Evolutionary conservation across 2,797 vertebrate species (phyloP).

Genomic region (Diglossa cyanea): DNA sequence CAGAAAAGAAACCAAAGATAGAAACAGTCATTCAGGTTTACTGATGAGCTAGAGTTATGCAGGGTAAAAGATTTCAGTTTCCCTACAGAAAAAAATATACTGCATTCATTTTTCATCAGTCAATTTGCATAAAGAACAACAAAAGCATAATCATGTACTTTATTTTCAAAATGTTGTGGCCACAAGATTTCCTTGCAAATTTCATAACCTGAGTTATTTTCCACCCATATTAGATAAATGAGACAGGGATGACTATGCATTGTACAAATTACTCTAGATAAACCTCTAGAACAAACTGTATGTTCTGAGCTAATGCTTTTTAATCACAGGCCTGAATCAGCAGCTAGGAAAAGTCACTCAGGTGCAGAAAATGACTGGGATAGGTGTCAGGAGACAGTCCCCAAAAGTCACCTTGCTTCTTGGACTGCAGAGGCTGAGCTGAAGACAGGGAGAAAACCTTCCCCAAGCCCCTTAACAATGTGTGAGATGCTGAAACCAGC

Average conservation of each 20-base stretch:
- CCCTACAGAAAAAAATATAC: not conserved
- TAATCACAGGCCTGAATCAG: slow-evolving; percentile 10
- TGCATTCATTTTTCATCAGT: slow-evolving; percentile 19
- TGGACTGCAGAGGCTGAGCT: not conserved
- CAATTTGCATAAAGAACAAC: slow-evolving; percentile 25
- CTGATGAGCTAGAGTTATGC: not conserved
- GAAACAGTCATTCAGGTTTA: not conserved
- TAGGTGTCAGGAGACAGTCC: not conserved
- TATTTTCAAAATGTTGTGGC: not conserved
- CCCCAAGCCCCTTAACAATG: not conserved
- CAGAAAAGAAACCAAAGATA: not conserved
- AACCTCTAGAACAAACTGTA: slow-evolving; percentile 18
- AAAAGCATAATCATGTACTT: not conserved
- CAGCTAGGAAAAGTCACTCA: not conserved
- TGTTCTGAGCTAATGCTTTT: slow-evolving; percentile 1
- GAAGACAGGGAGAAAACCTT: not conserved
- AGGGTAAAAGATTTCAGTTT: not conserved
- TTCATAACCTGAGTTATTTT: slow-evolving; percentile 31
- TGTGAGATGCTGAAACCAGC: not conserved
- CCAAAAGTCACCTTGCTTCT: slow-evolving; percentile 25
- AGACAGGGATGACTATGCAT: slow-evolving; percentile 4
- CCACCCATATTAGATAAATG: not conserved
- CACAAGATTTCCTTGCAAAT: not conserved
- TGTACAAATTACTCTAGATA: slow-evolving; percentile 7
- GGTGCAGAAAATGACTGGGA: not conserved